These are phyloP conservation scores for Lithophane leautieri DNA, from an alignment of 2,888 invertebrate genomes.

Conservation along the genomic window DNA sequence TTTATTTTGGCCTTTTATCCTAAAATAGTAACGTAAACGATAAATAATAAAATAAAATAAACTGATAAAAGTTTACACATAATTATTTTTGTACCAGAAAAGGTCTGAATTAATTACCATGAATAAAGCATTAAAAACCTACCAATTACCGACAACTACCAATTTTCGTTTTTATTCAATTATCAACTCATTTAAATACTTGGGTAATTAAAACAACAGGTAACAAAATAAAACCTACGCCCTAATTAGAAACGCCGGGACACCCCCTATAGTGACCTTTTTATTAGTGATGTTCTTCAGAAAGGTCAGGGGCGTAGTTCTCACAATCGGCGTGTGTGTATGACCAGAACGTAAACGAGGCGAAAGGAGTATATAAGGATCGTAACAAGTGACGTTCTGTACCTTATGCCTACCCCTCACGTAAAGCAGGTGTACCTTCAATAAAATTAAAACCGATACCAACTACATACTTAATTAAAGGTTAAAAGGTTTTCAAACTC, in stretches of 20 bases:
- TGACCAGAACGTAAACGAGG: no score
- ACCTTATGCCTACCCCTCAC: no score
- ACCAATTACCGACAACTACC: background rate
- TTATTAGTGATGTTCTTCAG: no score
- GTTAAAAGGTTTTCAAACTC: constrained; percentile 42
- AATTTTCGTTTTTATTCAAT: background rate
- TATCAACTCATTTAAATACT: background rate
- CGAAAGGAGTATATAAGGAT: no score
- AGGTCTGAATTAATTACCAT: background rate
- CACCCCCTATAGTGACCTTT: no score
- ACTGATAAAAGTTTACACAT: background rate
- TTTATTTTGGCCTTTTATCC: background rate
- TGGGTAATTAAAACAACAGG: no score
- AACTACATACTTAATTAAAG: constrained; percentile 16
- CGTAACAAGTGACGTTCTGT: no score
- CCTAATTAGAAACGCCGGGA: no score
- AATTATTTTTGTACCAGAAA: background rate
- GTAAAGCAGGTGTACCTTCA: no score
- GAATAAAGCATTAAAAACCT: background rate
- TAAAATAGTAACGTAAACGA: background rate
- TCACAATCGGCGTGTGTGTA: no score
- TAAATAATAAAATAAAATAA: background rate
- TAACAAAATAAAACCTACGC: no score
- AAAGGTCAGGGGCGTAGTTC: no score
- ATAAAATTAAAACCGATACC: constrained; percentile 22